phyloP scores from a whole-genome alignment of 2,888 invertebrate genomes.

The Thalpophila matura region DNA sequence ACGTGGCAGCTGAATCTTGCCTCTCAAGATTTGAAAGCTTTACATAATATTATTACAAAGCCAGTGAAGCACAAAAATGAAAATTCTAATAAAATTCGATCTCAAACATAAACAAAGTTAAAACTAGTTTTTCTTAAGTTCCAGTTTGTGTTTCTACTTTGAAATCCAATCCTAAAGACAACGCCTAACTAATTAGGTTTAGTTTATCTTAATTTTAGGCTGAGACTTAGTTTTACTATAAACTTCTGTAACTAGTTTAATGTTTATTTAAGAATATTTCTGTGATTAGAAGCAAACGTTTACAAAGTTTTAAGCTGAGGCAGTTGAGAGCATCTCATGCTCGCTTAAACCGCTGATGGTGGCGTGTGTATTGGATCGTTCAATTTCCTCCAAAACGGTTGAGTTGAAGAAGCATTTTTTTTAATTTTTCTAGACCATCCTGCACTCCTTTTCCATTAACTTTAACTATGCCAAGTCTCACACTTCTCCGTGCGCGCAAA shows the following conservation, averaged over 20 bases:
- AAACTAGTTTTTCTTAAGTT: constrained; percentile 34
- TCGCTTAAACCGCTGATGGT: no score
- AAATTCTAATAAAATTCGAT: constrained; percentile 8
- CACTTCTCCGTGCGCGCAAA: no score
- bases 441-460: no score
- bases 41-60: neutral
- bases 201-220: constrained; percentile 40
- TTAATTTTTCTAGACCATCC: no score
- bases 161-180: constrained; percentile 51
- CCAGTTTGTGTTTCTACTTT: constrained; percentile 40
- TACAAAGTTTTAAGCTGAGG: no score
- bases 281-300: neutral
- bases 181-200: constrained; percentile 44
- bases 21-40: neutral
- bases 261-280: constrained; percentile 9
- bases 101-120: constrained; percentile 20
- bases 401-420: no score
- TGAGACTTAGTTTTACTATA: constrained; percentile 21
- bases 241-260: neutral
- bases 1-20: no score
- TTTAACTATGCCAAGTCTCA: no score
- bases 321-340: no score
- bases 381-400: no score
- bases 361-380: no score
- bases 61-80: neutral